phyloP scores from a whole-genome alignment of 2,797 vertebrate genomes.

The Megaceryle alcyon region DNA sequence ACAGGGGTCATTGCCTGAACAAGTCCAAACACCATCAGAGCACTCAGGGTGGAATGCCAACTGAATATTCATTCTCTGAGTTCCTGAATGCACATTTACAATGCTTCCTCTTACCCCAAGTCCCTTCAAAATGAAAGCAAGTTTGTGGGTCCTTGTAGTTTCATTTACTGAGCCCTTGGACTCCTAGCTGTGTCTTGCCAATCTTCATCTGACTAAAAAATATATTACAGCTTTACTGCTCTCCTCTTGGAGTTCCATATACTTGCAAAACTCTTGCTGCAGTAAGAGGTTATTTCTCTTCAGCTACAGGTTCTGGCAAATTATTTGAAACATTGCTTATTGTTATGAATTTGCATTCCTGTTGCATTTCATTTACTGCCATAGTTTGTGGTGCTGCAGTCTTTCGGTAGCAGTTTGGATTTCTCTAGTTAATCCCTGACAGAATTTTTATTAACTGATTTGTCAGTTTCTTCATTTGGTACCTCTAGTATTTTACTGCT shows the following conservation, averaged over 20 bases:
- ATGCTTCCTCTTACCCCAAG: background rate
- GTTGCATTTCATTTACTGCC: background rate
- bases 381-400: background rate
- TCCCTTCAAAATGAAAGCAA: background rate
- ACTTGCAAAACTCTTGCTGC: background rate
- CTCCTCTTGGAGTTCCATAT: background rate
- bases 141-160: background rate
- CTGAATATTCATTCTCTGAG: slow-evolving; percentile 24
- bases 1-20: slow-evolving; percentile 2
- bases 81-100: background rate
- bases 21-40: background rate
- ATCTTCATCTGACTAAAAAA: background rate
- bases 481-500: background rate
- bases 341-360: background rate
- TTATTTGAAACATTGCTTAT: background rate
- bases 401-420: background rate
- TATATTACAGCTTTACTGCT: background rate
- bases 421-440: background rate
- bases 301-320: background rate
- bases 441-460: background rate
- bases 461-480: background rate
- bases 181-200: background rate
- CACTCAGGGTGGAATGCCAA: background rate
- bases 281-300: background rate
- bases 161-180: background rate